Conservation (phyloP, 2,113 vertebrate genomes). For the Telmatochromis bifrenatus region DNA sequence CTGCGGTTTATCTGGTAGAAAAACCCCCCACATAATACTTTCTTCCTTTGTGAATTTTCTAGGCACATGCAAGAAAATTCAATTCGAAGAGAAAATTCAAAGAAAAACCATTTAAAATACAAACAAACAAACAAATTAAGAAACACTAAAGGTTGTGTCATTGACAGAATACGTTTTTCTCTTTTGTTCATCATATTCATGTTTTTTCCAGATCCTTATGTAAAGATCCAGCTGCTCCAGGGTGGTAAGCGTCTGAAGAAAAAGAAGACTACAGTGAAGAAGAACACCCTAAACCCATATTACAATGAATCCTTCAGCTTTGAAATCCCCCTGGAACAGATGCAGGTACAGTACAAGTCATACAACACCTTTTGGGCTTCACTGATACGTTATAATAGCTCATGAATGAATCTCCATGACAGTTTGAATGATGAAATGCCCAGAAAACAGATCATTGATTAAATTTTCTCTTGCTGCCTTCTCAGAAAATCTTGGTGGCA, state of each 20-base stretch:
- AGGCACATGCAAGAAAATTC: not conserved
- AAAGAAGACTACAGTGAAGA: constrained; percentile 99
- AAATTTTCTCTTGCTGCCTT: not conserved
- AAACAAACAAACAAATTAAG: not conserved
- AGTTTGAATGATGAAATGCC: not conserved
- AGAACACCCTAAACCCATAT: constrained; percentile 96
- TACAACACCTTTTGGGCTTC: not conserved
- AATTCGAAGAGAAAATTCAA: not conserved
- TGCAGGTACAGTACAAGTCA: constrained; percentile 78
- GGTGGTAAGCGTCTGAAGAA: constrained; percentile 97
- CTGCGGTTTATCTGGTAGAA: constrained; percentile 89
- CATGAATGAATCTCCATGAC: not conserved
- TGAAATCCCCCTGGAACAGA: constrained; percentile 97
- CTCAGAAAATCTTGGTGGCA: constrained; percentile 93
- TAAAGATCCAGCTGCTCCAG: constrained; percentile 97
- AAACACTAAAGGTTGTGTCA: not conserved
- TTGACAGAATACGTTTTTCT: not conserved
- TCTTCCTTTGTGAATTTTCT: not conserved
- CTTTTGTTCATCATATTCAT: not conserved
- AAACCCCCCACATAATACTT: not conserved
- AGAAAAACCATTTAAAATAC: not conserved
- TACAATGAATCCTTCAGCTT: constrained; percentile 99
- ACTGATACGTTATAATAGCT: not conserved
- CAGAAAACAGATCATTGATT: not conserved
- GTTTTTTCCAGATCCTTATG: constrained; percentile 83